Percentiles rank a stretch among this genome's conserved stretches.
These are phyloP conservation scores for Donacobius atricapilla DNA, from an alignment of 2,113 vertebrate genomes.

Conservation along the genomic window DNA sequence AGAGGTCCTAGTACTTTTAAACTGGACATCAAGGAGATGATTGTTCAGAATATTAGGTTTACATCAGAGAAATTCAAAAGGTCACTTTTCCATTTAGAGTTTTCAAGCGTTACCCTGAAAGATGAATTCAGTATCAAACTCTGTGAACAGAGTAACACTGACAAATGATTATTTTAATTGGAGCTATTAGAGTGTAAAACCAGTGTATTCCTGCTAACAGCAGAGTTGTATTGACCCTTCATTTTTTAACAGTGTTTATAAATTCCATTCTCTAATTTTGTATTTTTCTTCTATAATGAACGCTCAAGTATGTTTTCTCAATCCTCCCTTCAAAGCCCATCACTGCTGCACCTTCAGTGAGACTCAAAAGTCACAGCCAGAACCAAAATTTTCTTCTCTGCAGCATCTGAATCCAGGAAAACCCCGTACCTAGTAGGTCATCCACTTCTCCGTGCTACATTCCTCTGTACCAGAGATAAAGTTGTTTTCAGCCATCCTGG, in stretches of 20 bases:
- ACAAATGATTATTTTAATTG: neutral
- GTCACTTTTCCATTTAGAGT: neutral
- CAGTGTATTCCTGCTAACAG: neutral
- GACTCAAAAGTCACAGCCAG: neutral
- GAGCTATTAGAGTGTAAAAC: neutral
- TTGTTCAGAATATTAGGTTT: neutral
- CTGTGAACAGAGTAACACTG: neutral
- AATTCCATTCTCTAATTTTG: slow-evolving; percentile 4
- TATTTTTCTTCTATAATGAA: neutral
- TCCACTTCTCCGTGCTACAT: neutral
- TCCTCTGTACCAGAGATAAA: slow-evolving; percentile 5
- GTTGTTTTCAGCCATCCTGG: neutral
- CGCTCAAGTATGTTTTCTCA: slow-evolving; percentile 5
- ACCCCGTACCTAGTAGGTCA: neutral
- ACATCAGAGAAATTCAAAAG: neutral
- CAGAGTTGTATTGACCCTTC: neutral
- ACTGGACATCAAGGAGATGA: neutral
- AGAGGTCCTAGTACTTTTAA: neutral
- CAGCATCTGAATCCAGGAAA: neutral
- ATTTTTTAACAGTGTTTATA: slow-evolving; percentile 24
- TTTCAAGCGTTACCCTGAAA: neutral
- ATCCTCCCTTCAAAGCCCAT: slow-evolving; percentile 11
- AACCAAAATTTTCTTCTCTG: neutral
- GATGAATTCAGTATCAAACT: neutral
- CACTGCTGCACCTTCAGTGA: neutral